Conservation (phyloP, 2,888 invertebrate genomes). For the Epirrhoe alternata region DNA sequence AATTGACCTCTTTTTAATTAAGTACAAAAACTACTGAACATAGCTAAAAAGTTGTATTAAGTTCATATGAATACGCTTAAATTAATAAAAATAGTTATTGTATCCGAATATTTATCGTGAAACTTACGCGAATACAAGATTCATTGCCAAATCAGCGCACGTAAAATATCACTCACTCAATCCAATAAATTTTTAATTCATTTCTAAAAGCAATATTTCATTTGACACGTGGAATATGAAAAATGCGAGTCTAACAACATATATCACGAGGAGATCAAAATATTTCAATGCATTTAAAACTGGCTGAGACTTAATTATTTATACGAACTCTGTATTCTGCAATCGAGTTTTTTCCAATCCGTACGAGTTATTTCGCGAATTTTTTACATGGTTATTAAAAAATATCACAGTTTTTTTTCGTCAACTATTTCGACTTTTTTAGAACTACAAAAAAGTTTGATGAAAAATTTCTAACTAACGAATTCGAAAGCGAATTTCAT, state of each 20-base stretch:
- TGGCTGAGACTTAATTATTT: constrained; percentile 19
- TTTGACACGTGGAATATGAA: constrained; percentile 15
- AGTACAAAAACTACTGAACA: no score
- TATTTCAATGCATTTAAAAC: constrained; percentile 25
- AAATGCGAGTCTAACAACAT: constrained; percentile 23
- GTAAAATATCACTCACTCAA: constrained; percentile 10
- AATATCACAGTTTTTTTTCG: not conserved
- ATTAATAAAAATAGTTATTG: no score
- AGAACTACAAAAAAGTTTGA: constrained; percentile 2
- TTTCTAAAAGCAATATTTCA: constrained; percentile 25
- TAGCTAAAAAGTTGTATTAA: no score
- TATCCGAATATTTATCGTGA: no score
- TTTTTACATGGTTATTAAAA: constrained; percentile 15
- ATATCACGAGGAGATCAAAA: constrained; percentile 23
- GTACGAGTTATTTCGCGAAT: constrained; percentile 7
- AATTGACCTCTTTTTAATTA: no score
- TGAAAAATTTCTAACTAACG: not conserved
- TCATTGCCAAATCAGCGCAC: not conserved
- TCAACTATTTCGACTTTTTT: not conserved
- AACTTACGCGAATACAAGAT: not conserved
- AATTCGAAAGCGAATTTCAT: not conserved
- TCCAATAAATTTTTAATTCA: constrained; percentile 17
- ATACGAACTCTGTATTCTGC: constrained; percentile 18
- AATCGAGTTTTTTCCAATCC: constrained; percentile 21
- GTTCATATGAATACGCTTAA: no score